Base-by-base conservation (phyloP, 2,113 vertebrate genomes). In the Colinus virginianus region DNA sequence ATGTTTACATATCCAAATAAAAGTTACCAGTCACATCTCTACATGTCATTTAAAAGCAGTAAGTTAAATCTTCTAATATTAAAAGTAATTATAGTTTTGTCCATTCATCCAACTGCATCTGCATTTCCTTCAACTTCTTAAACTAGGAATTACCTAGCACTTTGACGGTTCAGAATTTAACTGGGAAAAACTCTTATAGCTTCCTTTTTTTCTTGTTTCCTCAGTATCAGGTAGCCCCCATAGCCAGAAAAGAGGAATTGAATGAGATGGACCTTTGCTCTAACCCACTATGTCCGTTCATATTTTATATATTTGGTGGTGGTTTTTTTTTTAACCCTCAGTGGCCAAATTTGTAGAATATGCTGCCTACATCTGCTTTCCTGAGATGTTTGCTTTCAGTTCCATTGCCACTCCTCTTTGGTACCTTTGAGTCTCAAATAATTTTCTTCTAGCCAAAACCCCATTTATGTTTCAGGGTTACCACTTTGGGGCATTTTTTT, bases 1-100 rank as follows among this genome's bases (percentile, higher is more conserved):
- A 88, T 93, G 80, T 89, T 94, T 90, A 85, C 42, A 17, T 90
- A 89, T 38, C 18, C 64, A 93, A 84, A 67, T 66, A 92, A 94
- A 89, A 92, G 63, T 84, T 93, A 93, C 25, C 34, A 58, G 38
- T 92, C 81, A 46, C 63, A 70, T 89, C 34, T 69, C 43, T 79
- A 42, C 30, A 46, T 89, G 64, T 25, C 51, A 36, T 22, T 93
- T 90, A 61, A 85, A 93, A 93, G 64, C 79, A 78, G 9, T 20
- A 76, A 68, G 55, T 78, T 74, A 67, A 63, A 78, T 83, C 15
- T 42, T 26, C 42, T 63, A 38, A 80, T 87, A n/a, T 74, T 53
- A 74, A 87, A 92, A 43, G 87, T 82, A 78, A 56, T 90, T 62
- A 19, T 58, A 9, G 4, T 76, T 84, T 82, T 4, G 2, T 72